These are phyloP conservation scores for Otus sunia DNA, from an alignment of 2,113 vertebrate genomes.

Conservation along the genomic window DNA sequence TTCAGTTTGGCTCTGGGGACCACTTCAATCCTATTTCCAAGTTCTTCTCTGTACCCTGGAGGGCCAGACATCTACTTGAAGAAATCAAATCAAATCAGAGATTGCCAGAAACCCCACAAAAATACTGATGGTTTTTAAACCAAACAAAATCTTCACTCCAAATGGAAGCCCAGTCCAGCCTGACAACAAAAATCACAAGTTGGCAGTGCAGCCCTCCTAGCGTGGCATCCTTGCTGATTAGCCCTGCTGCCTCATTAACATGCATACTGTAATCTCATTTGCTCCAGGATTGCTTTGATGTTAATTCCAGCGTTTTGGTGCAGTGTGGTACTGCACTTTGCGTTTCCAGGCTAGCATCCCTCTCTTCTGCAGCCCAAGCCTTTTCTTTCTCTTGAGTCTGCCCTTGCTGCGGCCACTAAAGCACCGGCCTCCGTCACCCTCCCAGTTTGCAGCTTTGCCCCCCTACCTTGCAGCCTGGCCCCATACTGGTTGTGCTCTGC, in stretches of 20 bases:
- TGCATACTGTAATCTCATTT: conserved; percentile 69
- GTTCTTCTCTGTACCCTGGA: conserved; percentile 40
- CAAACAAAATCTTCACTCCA: background rate
- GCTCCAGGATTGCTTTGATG: conserved; percentile 70
- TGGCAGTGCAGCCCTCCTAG: conserved; percentile 43
- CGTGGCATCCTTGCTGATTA: conserved; percentile 52
- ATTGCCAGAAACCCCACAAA: conserved; percentile 35
- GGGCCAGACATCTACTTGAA: conserved; percentile 40
- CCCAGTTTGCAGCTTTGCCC: background rate
- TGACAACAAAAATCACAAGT: conserved; percentile 35
- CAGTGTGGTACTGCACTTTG: conserved; percentile 61
- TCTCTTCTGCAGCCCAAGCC: background rate
- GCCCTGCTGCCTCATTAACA: conserved; percentile 64
- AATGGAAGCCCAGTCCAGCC: conserved; percentile 30
- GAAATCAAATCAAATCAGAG: conserved; percentile 30
- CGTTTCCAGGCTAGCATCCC: background rate
- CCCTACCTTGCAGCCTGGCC: background rate
- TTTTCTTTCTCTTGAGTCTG: background rate
- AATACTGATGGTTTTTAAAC: conserved; percentile 34
- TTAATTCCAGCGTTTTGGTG: conserved; percentile 70
- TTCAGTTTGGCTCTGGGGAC: conserved; percentile 48
- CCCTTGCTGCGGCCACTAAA: background rate
- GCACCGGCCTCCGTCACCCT: background rate
- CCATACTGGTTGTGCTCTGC: background rate
- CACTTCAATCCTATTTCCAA: conserved; percentile 51